Conservation (phyloP, 1,140 invertebrate genomes). For the Dermatophagoides farinae region DNA sequence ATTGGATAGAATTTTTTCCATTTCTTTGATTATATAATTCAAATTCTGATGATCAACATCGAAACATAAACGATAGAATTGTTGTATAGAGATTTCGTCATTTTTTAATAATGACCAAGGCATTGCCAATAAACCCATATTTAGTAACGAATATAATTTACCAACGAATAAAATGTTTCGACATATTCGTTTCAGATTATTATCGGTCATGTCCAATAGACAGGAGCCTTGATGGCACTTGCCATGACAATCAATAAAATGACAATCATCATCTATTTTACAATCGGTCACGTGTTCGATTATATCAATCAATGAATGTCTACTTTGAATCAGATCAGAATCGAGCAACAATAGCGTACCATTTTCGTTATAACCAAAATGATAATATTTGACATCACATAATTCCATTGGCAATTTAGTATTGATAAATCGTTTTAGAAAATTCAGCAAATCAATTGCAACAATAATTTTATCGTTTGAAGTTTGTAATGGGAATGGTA, state of each 20-base stretch:
- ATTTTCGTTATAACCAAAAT: constrained; percentile 21
- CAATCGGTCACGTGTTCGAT: constrained; percentile 3
- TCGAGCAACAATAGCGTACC: not conserved
- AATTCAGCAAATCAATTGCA: constrained; percentile 14
- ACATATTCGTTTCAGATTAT: constrained; percentile 13
- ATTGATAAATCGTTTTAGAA: constrained; percentile 21
- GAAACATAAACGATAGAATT: not conserved
- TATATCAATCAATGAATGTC: not conserved
- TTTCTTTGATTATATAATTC: not conserved
- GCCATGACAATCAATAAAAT: constrained; percentile 16
- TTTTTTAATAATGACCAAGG: not conserved
- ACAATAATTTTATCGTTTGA: not conserved
- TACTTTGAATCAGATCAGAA: constrained; percentile 13
- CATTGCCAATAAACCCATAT: not conserved
- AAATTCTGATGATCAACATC: not conserved
- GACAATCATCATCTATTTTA: constrained; percentile 8
- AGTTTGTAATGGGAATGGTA: not conserved
- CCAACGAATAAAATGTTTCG: constrained; percentile 13
- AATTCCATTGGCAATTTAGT: constrained; percentile 20
- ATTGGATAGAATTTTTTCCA: not conserved
- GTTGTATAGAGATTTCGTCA: not conserved
- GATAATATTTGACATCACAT: constrained; percentile 26
- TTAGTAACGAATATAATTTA: not conserved
- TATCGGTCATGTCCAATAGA: constrained; percentile 1
- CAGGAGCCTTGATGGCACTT: not conserved